Evolutionary conservation across 2,113 vertebrate species (phyloP).

Genomic region (Halichoeres trimaculatus): DNA sequence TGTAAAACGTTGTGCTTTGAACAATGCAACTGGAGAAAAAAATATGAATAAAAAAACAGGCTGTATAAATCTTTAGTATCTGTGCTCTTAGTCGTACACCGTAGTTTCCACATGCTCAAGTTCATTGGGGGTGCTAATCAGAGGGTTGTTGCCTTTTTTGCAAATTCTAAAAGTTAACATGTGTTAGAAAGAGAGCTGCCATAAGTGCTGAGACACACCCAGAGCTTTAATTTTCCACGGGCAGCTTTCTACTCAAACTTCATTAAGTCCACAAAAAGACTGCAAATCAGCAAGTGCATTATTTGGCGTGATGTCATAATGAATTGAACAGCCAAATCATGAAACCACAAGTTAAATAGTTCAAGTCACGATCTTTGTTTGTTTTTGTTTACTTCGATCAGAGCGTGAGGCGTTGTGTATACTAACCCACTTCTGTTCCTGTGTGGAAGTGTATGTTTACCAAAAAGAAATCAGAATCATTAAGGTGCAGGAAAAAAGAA

Average conservation of each 20-base stretch:
- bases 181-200: conserved; percentile 51
- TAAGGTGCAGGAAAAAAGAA: neutral
- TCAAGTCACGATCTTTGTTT: neutral
- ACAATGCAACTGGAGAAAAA: too few species aligned
- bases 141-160: conserved; percentile 26
- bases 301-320: neutral
- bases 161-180: conserved; percentile 47
- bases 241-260: conserved; percentile 6
- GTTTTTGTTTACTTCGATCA: neutral
- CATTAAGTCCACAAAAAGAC: conserved; percentile 4
- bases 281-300: neutral
- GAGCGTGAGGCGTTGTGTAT: neutral
- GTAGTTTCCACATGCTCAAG: neutral
- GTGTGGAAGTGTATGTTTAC: neutral
- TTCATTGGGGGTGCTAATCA: conserved; percentile 51
- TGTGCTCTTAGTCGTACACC: conserved; percentile 17
- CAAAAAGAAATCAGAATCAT: neutral
- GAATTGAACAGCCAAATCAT: neutral
- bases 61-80: conserved; percentile 32
- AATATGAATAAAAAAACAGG: conserved; percentile 7
- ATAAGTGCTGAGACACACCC: conserved; percentile 45
- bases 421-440: neutral
- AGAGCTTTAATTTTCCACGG: conserved; percentile 31
- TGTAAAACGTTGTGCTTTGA: too few species aligned
- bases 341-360: neutral